These are phyloP conservation scores for Siphonodentalium dalli DNA, from an alignment of 2,888 invertebrate species.

Conservation along the genomic window DNA sequence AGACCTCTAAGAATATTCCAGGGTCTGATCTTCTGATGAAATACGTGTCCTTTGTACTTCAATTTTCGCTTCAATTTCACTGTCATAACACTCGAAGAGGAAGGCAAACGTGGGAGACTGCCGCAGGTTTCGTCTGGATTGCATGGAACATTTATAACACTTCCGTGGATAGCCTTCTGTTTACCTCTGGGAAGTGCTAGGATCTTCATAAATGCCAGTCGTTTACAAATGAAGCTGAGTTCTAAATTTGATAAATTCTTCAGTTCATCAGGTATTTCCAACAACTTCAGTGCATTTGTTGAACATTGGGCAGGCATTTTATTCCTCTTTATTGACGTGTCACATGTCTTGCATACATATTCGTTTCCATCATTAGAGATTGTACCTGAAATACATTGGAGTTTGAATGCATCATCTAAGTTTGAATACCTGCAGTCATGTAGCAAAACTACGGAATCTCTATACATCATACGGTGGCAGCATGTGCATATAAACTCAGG, in stretches of 20 bases:
- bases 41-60: constrained; percentile 17
- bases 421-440: too few relatives aligned
- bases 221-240: constrained; percentile 1
- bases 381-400: too few relatives aligned
- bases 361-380: too few relatives aligned
- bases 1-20: constrained; percentile 20
- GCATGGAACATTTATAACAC: constrained; percentile 11
- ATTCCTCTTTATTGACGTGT: neutral
- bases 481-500: too few relatives aligned
- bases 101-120: constrained; percentile 12
- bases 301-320: constrained; percentile 3
- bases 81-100: constrained; percentile 8
- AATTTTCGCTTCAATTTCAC: constrained; percentile 22
- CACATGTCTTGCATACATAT: constrained; percentile 7
- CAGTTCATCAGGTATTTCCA: constrained; percentile 5
- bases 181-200: constrained; percentile 8
- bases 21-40: constrained; percentile 10
- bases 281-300: neutral
- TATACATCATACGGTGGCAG: too few relatives aligned
- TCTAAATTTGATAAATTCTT: constrained; percentile 4
- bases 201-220: constrained; percentile 9
- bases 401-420: too few relatives aligned
- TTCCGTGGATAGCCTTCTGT: constrained; percentile 9
- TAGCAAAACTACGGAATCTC: too few relatives aligned
- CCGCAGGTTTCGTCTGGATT: neutral